Conservation (phyloP, 2,888 invertebrate genomes). For the Drosophila nr. medialis region DNA sequence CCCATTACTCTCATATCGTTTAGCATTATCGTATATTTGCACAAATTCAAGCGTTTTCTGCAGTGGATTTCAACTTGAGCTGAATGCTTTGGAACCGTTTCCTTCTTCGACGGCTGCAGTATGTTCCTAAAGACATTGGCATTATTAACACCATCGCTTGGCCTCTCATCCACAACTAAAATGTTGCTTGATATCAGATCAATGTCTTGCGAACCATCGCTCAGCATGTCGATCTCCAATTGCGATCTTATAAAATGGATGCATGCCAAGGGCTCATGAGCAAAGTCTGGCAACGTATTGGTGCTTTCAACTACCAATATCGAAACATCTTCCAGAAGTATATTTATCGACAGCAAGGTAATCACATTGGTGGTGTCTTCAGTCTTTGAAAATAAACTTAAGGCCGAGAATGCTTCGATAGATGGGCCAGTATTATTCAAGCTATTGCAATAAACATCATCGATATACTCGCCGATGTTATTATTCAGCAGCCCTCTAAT, state of each 20-base stretch:
- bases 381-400: slow-evolving; percentile 64
- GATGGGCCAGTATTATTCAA: slow-evolving; percentile 77
- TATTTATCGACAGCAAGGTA: slow-evolving; percentile 91
- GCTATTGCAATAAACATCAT: slow-evolving; percentile 86
- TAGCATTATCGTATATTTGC: slow-evolving; percentile 93
- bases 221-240: slow-evolving; percentile 93
- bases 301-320: slow-evolving; percentile 85
- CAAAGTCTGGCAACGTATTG: slow-evolving; percentile 40
- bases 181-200: slow-evolving; percentile 95
- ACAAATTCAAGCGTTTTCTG: slow-evolving; percentile 88
- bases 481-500: slow-evolving; percentile 94
- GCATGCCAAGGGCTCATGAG: slow-evolving; percentile 88
- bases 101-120: slow-evolving; percentile 90
- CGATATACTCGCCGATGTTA: slow-evolving; percentile 94
- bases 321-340: slow-evolving; percentile 94
- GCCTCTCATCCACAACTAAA: slow-evolving; percentile 82
- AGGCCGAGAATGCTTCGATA: slow-evolving; percentile 78
- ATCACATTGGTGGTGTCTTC: slow-evolving; percentile 86
- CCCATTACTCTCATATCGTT: slow-evolving; percentile 98
- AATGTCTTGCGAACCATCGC: slow-evolving; percentile 95
- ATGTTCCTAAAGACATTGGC: slow-evolving; percentile 94
- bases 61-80: slow-evolving; percentile 92
- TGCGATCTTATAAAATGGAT: slow-evolving; percentile 96
- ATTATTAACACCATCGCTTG: slow-evolving; percentile 35
- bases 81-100: slow-evolving; percentile 83